Base-by-base conservation (phyloP, 2,888 invertebrate species). In the Eristalis intricaria region DNA sequence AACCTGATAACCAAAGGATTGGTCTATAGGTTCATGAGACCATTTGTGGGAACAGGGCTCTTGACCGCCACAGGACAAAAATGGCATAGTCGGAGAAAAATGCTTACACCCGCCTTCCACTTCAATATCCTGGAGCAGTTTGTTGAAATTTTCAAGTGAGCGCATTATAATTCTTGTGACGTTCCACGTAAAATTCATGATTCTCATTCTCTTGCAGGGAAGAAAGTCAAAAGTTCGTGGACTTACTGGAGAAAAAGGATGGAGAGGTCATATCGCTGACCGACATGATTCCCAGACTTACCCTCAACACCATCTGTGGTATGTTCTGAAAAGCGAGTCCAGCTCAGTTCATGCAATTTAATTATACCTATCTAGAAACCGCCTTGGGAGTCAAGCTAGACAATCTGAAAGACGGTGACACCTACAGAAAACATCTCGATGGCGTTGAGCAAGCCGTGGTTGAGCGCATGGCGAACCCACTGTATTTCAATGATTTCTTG, bases 41-140 rank as follows among this genome's bases (percentile, higher is more conserved):
- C 92, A 5, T 90, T 91, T 5, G 23, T 91, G 0, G 89, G 90
- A 4, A 90, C 90, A 0, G 91, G 91, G 0, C 75, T 91, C 0
- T 58, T 91, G 8, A 91, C 90, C 3, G 90, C 91, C 1, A 89
- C 90, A 19, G 91, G 90, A 90, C 38, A 91, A 61, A 92, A 92
- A 79, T 91, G 91, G 92, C 91, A 91, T 65, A 26, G 88, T 0
- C 88, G 91, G 1, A 89, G 91, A 32, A 91, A 91, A 79, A 89
- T 92, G 90, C 84, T 91, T 3, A 91, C 92, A 3, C 90, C 91
- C 0, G 91, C 92, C 0, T 91, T 91, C 66, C 91, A 92, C 61
- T 92, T 92, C 0, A 92, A 90, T 77, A 92, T 92, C 61, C 86
- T 91, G 38, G 78, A 75, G 4, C 90, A 91, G 23, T 91, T 92